Base-by-base conservation (phyloP, 2,888 invertebrate genomes). In the Apomyelois bistriatella region DNA sequence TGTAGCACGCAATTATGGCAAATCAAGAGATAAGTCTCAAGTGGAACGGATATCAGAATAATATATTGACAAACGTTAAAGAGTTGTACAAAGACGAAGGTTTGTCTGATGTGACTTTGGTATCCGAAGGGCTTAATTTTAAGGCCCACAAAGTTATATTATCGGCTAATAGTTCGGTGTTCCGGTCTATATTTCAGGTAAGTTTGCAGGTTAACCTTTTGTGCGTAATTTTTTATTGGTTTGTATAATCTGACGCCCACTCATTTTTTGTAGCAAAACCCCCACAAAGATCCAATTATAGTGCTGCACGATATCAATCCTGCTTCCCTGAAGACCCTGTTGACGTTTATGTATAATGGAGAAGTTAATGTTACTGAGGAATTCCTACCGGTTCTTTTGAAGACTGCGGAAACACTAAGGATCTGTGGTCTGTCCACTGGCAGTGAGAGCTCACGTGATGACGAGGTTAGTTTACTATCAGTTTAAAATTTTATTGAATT, bases 341-440 rank as follows among this genome's bases (percentile, higher is more conserved):
- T 94, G 60, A 92, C 92, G 70, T 94, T 94, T 75, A 94, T 94
- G 91, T 94, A 94, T 72, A 93, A 94, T 70, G 94, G 94, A 5
- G 94, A 94, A 78, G 94, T 94, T 15, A 93, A 94, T 80, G 93
- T 94, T 46, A 93, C 93, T 46, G 94, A 94, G 68, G 93, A 94
- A 65, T 93, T 94, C 70, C 82, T 94, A 60, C 92, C 93, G 40
- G 90, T 93, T 53, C 82, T 94, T 48, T 75, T 94, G 56, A 93
- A 93, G 75, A 94, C 94, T 36, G 94, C 94, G 0, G 93, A 94
- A 70, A 91, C 92, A 5, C 76, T 94, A 53, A 93, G 94, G 74
- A 93, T 94, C 58, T 92, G 93, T 73, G 94, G 94, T 2, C 79
- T 94, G 40, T 93, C 94, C 1, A 93, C 94, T 50, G 93, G 91